A percentile compares a stretch with the other conserved stretches of the same genome.
Conservation (phyloP, 2,888 invertebrate species). For the Latrodectus elegans region DNA sequence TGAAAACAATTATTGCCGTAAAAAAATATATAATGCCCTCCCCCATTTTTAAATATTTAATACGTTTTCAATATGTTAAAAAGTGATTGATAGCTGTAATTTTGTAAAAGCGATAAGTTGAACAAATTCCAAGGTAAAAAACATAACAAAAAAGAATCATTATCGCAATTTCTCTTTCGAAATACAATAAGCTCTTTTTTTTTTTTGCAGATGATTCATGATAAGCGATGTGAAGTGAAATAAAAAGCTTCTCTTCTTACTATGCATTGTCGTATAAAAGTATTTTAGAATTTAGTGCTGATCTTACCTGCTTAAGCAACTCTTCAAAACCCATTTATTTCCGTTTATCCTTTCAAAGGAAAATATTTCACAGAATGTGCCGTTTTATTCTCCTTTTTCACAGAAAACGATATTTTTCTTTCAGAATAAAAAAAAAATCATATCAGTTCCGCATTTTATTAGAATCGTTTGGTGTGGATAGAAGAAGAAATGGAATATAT, state of each 20-base stretch:
- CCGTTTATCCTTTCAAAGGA: slow-evolving; percentile 37
- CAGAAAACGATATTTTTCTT: slow-evolving; percentile 16
- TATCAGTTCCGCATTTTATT: slow-evolving; percentile 29
- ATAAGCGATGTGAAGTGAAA: slow-evolving; percentile 18
- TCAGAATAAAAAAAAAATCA: slow-evolving; percentile 19
- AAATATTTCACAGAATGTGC: slow-evolving; percentile 33
- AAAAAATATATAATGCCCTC: no score
- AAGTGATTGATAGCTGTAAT: no score
- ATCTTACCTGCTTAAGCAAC: slow-evolving; percentile 54
- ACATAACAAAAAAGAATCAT: no score
- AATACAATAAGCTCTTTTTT: no score
- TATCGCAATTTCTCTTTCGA: no score
- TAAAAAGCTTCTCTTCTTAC: slow-evolving; percentile 28
- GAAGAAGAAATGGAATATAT: slow-evolving; percentile 22
- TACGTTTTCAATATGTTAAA: no score
- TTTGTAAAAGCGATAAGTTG: no score
- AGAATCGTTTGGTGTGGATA: slow-evolving; percentile 13
- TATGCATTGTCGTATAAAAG: slow-evolving; percentile 40
- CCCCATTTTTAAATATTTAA: no score
- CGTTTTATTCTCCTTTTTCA: slow-evolving; percentile 29
- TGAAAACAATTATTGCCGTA: no score
- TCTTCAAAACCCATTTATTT: slow-evolving; percentile 53
- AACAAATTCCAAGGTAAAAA: no score
- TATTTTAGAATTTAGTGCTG: slow-evolving; percentile 42
- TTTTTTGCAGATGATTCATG: no score